phyloP scores from a whole-genome alignment of 2,888 invertebrate species.

The Ornithoptera priamus region DNA sequence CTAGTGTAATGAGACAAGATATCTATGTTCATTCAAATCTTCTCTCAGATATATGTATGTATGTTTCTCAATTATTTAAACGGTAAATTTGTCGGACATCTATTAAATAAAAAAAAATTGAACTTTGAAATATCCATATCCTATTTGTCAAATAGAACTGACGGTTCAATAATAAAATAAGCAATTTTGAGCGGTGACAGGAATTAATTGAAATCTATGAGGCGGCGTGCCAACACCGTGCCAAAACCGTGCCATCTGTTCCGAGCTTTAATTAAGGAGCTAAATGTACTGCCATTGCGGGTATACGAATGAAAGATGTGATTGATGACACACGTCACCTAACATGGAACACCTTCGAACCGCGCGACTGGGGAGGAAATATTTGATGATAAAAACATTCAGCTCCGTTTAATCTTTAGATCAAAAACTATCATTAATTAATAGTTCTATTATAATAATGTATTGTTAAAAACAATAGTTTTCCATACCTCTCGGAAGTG shows the following conservation, averaged over 20 bases:
- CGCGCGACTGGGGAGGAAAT: background rate
- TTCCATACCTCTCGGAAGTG: too few species aligned
- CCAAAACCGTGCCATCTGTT: conserved; percentile 61
- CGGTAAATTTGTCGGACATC: background rate
- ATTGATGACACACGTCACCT: conserved; percentile 55
- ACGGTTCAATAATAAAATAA: conserved; percentile 57
- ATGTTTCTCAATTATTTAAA: too few species aligned
- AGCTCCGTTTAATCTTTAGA: background rate
- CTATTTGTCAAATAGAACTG: conserved; percentile 26
- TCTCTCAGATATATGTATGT: too few species aligned
- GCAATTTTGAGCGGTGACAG: conserved; percentile 67
- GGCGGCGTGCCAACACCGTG: conserved; percentile 42
- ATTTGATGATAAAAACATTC: background rate
- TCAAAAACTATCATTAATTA: background rate
- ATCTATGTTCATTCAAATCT: too few species aligned
- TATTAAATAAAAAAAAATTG: background rate
- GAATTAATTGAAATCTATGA: conserved; percentile 77
- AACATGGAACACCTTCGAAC: conserved; percentile 13
- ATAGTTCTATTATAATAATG: too few species aligned
- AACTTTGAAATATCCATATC: background rate
- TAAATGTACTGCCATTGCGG: conserved; percentile 64
- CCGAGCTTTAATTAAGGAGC: conserved; percentile 73
- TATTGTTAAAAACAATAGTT: too few species aligned
- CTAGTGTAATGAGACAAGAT: too few species aligned
- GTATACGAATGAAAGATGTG: conserved; percentile 56